Evolutionary conservation across 2,888 invertebrate genomes (phyloP).

Genomic region (Liopterus haemorrhoidalis): DNA sequence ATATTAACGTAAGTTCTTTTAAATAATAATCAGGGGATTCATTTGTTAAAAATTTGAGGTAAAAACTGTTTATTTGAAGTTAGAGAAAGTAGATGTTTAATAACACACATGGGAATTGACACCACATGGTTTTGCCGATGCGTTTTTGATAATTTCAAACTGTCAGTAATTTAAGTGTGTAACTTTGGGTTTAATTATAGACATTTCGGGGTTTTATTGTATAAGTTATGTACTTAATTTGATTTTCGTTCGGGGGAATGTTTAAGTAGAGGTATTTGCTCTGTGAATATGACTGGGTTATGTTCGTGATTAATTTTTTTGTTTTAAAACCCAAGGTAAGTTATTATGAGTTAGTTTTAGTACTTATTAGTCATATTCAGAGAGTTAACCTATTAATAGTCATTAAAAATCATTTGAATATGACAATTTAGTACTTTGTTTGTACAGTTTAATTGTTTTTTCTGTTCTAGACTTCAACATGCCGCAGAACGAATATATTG

Average conservation of each 20-base stretch:
- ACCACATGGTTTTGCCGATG: slow-evolving; percentile 20
- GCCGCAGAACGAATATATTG: slow-evolving; percentile 99
- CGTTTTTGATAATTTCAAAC: not conserved
- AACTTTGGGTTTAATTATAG: slow-evolving; percentile 1
- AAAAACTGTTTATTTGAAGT: not conserved
- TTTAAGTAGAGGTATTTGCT: slow-evolving; percentile 30
- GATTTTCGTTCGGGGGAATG: not conserved
- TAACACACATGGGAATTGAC: slow-evolving; percentile 7
- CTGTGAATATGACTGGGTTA: slow-evolving; percentile 43
- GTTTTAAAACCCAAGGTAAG: not conserved
- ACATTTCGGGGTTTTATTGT: not conserved
- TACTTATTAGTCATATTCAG: slow-evolving; percentile 45
- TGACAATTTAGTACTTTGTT: slow-evolving; percentile 35
- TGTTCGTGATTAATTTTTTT: slow-evolving; percentile 38
- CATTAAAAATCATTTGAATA: slow-evolving; percentile 37
- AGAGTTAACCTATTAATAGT: slow-evolving; percentile 30
- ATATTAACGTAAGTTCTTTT: slow-evolving; percentile 6
- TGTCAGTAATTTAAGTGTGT: not conserved
- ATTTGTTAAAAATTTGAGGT: slow-evolving; percentile 11
- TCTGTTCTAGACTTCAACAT: slow-evolving; percentile 51
- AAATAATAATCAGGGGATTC: slow-evolving; percentile 13
- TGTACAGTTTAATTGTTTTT: slow-evolving; percentile 30
- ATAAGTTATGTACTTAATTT: not conserved
- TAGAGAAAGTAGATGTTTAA: not conserved
- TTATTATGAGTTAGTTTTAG: slow-evolving; percentile 16